Percentiles rank a stretch among this genome's conserved stretches.
phyloP scores from a whole-genome alignment of 1,140 invertebrate genomes.

The Apis dorsata region DNA sequence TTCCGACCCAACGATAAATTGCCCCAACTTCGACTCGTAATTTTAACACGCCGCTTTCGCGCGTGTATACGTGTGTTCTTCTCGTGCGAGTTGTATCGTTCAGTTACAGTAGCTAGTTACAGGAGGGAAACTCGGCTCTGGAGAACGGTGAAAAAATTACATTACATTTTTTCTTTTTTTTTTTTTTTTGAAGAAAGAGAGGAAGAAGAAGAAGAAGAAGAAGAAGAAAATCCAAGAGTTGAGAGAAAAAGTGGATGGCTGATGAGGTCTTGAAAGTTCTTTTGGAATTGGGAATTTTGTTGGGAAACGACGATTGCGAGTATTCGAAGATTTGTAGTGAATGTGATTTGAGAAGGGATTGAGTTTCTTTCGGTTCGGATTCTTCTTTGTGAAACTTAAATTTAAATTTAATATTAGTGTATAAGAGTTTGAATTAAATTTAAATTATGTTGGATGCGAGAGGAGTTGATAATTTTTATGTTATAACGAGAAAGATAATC shows the following conservation, averaged over 20 bases:
- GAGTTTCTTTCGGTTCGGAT: neutral
- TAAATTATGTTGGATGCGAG: no score
- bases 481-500: no score
- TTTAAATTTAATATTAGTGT: no score
- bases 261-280: conserved; percentile 3
- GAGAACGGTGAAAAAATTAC: no score
- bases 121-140: no score
- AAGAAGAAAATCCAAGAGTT: neutral
- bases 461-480: no score
- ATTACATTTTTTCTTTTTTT: no score
- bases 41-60: conserved; percentile 8
- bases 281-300: neutral
- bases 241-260: neutral
- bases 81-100: neutral
- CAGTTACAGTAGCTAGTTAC: no score
- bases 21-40: conserved; percentile 47
- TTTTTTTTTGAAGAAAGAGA: no score
- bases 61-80: neutral
- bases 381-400: neutral
- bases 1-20: conserved; percentile 35
- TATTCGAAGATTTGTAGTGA: neutral
- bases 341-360: neutral
- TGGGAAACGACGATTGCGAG: neutral
- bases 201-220: no score
- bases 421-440: no score